Evolutionary conservation across 2,797 vertebrate genomes (phyloP).

Genomic region (Sebastes jordani): DNA sequence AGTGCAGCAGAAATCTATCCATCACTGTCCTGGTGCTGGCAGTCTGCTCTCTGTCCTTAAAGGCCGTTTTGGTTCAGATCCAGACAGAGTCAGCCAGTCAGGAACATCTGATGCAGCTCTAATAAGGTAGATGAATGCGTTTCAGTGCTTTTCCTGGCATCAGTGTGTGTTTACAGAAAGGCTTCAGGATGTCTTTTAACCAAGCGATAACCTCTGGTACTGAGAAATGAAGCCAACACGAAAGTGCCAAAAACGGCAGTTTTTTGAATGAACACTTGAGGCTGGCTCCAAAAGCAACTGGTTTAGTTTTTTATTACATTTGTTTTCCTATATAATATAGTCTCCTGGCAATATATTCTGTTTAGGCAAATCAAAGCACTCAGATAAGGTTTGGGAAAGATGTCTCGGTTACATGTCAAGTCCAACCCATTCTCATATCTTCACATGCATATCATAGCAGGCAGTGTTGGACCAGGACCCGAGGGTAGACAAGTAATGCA

Average conservation of each 20-base stretch:
- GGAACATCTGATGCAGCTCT: neutral
- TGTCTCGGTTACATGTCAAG: neutral
- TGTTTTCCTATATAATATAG: neutral
- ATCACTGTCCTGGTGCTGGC: neutral
- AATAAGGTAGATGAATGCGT: neutral
- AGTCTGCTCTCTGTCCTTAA: neutral
- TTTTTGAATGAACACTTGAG: neutral
- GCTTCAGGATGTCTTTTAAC: neutral
- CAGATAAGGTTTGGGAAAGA: neutral
- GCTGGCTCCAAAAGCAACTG: neutral
- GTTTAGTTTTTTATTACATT: no score
- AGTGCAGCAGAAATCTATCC: slow-evolving; percentile 4
- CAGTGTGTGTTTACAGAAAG: neutral
- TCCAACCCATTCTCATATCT: neutral
- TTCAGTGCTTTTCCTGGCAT: neutral
- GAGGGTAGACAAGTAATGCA: neutral
- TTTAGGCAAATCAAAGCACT: neutral
- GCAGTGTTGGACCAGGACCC: neutral
- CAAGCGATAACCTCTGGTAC: neutral
- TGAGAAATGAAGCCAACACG: neutral
- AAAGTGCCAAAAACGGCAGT: neutral
- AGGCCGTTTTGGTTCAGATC: neutral
- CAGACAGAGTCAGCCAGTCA: neutral
- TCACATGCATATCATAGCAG: neutral
- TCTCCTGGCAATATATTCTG: neutral